Evolutionary conservation across 2,888 invertebrate species (phyloP).

Genomic region (Standfussiana lucernea): DNA sequence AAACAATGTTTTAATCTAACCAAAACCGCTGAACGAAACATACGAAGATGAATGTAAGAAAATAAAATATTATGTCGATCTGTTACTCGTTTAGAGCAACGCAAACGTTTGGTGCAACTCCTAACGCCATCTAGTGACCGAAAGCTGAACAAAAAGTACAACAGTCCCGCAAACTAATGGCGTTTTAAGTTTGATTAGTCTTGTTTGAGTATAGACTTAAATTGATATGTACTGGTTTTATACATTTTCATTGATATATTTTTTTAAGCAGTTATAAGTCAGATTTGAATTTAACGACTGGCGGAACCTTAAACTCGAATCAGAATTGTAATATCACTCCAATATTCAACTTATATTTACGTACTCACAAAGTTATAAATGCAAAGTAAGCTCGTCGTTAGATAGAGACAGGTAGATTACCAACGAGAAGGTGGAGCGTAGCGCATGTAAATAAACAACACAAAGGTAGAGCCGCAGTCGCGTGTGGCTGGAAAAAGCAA

Average conservation of each 20-base stretch:
- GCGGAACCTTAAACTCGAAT: slow-evolving; percentile 8
- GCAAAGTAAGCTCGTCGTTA: slow-evolving; percentile 66
- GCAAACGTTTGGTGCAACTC: slow-evolving; percentile 50
- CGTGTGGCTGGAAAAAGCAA: slow-evolving; percentile 51
- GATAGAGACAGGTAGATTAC: slow-evolving; percentile 84
- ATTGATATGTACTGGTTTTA: background rate
- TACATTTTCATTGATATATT: background rate
- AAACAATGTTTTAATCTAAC: background rate
- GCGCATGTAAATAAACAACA: slow-evolving; percentile 80
- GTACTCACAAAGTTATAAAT: slow-evolving; percentile 32
- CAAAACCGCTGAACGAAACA: background rate
- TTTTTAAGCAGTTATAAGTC: background rate
- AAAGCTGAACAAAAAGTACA: slow-evolving; percentile 77
- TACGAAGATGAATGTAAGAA: background rate
- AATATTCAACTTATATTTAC: slow-evolving; percentile 1
- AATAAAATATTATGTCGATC: background rate
- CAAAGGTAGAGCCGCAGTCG: slow-evolving; percentile 50
- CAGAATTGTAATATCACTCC: background rate
- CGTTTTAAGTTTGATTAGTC: background rate
- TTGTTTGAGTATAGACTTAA: background rate
- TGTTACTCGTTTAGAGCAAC: background rate
- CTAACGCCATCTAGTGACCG: slow-evolving; percentile 85
- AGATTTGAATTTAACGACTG: background rate
- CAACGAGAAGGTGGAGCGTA: slow-evolving; percentile 83
- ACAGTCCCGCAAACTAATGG: background rate